phyloP scores from a whole-genome alignment of 1,140 invertebrate species.

The Dendroctonus valens region DNA sequence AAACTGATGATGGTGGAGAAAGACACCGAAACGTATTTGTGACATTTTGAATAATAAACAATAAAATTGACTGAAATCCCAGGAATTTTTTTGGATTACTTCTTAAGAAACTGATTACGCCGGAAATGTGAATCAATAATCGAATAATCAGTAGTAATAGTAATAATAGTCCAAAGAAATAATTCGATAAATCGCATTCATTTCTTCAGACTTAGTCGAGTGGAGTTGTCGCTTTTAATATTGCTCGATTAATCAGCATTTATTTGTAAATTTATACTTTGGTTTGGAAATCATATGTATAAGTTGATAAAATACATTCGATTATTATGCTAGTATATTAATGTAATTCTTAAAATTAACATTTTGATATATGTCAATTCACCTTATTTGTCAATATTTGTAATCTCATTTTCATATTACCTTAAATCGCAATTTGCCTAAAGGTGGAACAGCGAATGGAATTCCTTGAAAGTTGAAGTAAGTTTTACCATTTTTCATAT shows the following conservation, averaged over 20 bases:
- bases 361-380: not conserved
- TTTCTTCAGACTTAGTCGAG: no score
- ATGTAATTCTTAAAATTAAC: not conserved
- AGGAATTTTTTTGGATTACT: no score
- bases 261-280: not conserved
- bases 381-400: not conserved
- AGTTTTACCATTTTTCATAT: conserved; percentile 44
- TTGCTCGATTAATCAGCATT: not conserved
- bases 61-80: no score
- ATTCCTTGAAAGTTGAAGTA: conserved; percentile 65
- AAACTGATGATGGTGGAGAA: no score
- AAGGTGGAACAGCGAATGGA: conserved; percentile 65
- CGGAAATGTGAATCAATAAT: not conserved
- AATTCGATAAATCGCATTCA: no score
- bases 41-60: no score
- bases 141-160: not conserved
- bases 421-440: conserved; percentile 60
- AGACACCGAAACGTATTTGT: no score
- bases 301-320: not conserved
- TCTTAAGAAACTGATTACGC: no score
- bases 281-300: not conserved
- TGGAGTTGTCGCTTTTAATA: not conserved
- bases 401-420: conserved; percentile 37
- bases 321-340: not conserved
- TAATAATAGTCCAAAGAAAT: no score